Base-by-base conservation (phyloP, 92 coral and sea anemone genomes). In the Palythoa heliodiscus region DNA sequence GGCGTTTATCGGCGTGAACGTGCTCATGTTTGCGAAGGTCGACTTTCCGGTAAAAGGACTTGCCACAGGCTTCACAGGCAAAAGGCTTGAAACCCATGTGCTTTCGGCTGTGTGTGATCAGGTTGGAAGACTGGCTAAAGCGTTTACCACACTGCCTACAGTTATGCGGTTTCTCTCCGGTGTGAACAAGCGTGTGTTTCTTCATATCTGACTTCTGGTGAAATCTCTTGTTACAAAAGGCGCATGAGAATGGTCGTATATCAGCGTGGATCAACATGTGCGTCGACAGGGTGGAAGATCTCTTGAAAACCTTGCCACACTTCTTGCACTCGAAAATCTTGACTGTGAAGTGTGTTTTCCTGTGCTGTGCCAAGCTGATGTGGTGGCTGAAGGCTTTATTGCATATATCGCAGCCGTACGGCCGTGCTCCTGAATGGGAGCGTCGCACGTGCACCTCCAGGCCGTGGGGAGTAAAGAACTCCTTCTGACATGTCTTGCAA, bases 191-290 rank as follows among this genome's bases (percentile, higher is more conserved):
- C 57, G 96, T 91, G 83, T 95, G 98, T 16, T 95, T 95, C 89
- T 95, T 95, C 98, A 95, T 95, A 93, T 95, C 98, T 0, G 98
- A 93, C 83, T 95, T 95, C 90, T 95, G 98, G 66, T 95, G 98
- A 73, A 95, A 95, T 80, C 98, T 87, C 88, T 95, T 95, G 50
- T 92, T 95, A 58, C 98, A 95, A 84, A 86, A 95, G 68, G 87
- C 92, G 70, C 98, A 95, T 11, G 98, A 89, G 79, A 95, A 95
- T 39, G 98, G 98, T 74, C 98, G 89, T 89, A 94, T 93, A 67
- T 95, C 98, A 16, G 98, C 97, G 75, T 95, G 98, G 64, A 95
- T 95, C 40, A 95, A 81, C 98, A 95, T 95, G 52, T 95, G 98
- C 24, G 98, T 95, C 25, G 98, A 95, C 19, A 95, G 92, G 5